These are phyloP conservation scores for Adoxophyes honmai DNA, from an alignment of 1,140 invertebrate genomes.

Conservation along the genomic window DNA sequence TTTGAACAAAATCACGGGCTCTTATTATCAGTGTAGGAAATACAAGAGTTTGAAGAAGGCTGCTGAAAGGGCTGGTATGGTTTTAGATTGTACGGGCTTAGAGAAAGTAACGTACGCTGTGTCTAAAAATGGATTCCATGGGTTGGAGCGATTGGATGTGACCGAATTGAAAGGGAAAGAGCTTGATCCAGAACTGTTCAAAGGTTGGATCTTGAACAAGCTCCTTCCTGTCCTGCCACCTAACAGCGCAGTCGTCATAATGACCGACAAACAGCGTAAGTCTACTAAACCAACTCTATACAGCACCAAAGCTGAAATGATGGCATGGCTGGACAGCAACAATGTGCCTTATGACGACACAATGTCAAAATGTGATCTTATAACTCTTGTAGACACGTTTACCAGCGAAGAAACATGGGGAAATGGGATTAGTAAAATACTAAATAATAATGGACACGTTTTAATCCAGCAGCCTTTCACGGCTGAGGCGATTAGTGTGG, in stretches of 20 bases:
- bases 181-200: slow-evolving; percentile 18
- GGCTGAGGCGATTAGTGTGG: neutral
- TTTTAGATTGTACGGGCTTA: neutral
- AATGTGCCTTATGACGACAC: slow-evolving; percentile 23
- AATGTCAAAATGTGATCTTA: slow-evolving; percentile 34
- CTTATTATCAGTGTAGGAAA: slow-evolving; percentile 16
- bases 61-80: neutral
- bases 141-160: neutral
- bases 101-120: slow-evolving; percentile 24
- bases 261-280: slow-evolving; percentile 24
- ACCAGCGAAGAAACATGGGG: slow-evolving; percentile 27
- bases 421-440: slow-evolving; percentile 28
- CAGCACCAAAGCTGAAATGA: slow-evolving; percentile 33
- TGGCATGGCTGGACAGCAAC: slow-evolving; percentile 32
- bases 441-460: slow-evolving; percentile 21
- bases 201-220: slow-evolving; percentile 20
- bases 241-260: slow-evolving; percentile 30
- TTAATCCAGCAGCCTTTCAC: slow-evolving; percentile 25
- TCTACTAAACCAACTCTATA: slow-evolving; percentile 19
- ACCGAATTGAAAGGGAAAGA: neutral
- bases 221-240: slow-evolving; percentile 15
- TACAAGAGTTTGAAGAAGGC: neutral
- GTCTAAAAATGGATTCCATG: slow-evolving; percentile 16
- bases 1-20: neutral
- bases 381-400: slow-evolving; percentile 24